A percentile compares a stretch with the other conserved stretches of the same genome.
These are phyloP conservation scores for Hylomyscus alleni DNA, from an alignment of 2,797 vertebrate genomes.

Conservation along the genomic window DNA sequence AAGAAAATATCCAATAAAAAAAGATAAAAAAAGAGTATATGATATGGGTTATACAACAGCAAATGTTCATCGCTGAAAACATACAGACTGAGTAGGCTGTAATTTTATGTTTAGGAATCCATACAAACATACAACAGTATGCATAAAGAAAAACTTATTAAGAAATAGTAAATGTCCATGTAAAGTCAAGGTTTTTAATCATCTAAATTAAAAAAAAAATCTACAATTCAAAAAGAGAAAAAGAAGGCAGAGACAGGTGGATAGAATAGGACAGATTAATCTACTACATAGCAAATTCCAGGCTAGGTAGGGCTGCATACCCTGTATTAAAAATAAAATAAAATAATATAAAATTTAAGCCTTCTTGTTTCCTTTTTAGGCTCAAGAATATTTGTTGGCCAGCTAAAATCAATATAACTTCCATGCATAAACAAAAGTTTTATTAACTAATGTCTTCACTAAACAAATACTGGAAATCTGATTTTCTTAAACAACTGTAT, in stretches of 20 bases:
- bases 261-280: background rate
- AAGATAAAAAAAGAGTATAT: too few relatives aligned
- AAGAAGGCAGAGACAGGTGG: background rate
- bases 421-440: constrained; percentile 26
- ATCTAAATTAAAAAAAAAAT: too few relatives aligned
- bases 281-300: background rate
- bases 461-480: constrained; percentile 14
- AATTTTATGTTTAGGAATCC: too few relatives aligned
- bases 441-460: background rate
- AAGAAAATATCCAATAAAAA: too few relatives aligned
- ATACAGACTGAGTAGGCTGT: too few relatives aligned
- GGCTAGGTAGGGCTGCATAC: background rate
- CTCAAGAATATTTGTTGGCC: constrained; percentile 18
- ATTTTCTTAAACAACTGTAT: background rate
- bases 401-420: constrained; percentile 45
- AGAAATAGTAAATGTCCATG: too few relatives aligned
- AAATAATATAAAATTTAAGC: background rate
- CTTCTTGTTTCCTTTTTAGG: background rate
- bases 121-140: too few relatives aligned
- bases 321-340: background rate
- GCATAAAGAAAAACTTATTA: too few relatives aligned
- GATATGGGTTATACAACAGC: too few relatives aligned
- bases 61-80: too few relatives aligned
- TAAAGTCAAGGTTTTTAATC: too few relatives aligned
- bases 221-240: too few relatives aligned